Evolutionary conservation across 2,888 invertebrate species (phyloP), one percentile per base, ranked within the genome.

Genomic region (Copidosoma aretas): DNA sequence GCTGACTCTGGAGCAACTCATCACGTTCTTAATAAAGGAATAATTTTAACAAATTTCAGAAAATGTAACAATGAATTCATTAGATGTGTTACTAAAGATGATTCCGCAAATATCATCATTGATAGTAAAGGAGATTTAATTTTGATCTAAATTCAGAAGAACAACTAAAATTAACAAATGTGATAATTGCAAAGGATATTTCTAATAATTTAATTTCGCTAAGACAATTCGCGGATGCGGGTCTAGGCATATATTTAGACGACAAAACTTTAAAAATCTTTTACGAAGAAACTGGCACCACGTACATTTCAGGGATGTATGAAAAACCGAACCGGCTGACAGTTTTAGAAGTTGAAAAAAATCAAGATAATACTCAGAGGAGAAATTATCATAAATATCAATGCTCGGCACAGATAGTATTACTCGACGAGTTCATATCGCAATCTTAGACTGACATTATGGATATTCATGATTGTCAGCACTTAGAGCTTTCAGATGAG

Each of bases 11-110:
- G 8, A 32, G 32, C 32, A 32, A 32, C 32, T 32, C 32, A 51
- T 51, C 21, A 57, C 64, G 5, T 57, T 15, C 0, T 32, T 32
- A 8, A 49, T 39, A 10, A 46, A 32, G 43, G 32, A 10, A 22
- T 64, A 5, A 49, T 64, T 1, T 21, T 64, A n/a, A n/a, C 19
- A 22, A 52, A 56, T 19, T 63, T 63, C 43, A 15, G 21, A 43
- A 63, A 43, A 24, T 63, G 56, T 15, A 10, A 15, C 10, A 39
- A 22, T 25, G 56, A 19, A n/a, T 14, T 56, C 1, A 63, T 56
- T 46, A 63, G 19, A 63, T 24, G 63, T 43, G 62, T 46, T n/a
- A 63, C 32, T 46, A 63, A 54, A 43, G 56, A 56, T 21, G 21
- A 22, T 25, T 56, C 24, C 1, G 56, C 63, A 14, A 25, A 56